Conservation (phyloP, 2,888 invertebrate genomes). For the Cerastis leucographa region DNA sequence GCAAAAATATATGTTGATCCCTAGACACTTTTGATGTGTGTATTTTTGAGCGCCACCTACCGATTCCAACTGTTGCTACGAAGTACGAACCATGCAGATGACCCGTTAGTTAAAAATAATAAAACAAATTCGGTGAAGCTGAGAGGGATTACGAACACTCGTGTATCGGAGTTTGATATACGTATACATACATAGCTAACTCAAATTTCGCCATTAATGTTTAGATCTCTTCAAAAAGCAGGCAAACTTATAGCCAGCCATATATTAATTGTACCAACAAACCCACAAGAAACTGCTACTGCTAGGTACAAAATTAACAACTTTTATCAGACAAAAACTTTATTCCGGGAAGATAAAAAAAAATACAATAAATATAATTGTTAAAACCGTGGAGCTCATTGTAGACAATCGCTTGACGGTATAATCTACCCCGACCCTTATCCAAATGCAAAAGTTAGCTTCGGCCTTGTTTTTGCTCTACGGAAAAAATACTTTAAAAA, state of each 20-base stretch:
- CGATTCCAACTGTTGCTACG: background rate
- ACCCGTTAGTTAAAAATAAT: too few species aligned
- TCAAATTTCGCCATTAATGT: background rate
- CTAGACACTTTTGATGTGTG: too few species aligned
- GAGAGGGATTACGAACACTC: background rate
- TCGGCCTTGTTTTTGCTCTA: background rate
- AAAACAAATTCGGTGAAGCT: too few species aligned
- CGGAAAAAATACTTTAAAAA: background rate
- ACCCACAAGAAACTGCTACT: background rate
- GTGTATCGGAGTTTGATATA: background rate
- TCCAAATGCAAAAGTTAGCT: background rate
- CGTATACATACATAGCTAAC: background rate
- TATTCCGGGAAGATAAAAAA: too few species aligned
- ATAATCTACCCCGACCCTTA: background rate
- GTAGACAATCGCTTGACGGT: background rate
- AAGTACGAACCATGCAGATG: background rate
- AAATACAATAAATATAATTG: background rate
- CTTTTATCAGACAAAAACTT: background rate
- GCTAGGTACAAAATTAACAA: background rate
- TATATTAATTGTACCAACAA: background rate
- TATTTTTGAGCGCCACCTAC: background rate
- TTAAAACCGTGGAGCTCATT: background rate
- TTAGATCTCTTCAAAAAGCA: background rate
- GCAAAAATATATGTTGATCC: too few species aligned
- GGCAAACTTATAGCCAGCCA: background rate